Evolutionary conservation across 2,888 invertebrate genomes (phyloP), one percentile per base, ranked within the genome.

Genomic region (Scaptomyza caliginosa): DNA sequence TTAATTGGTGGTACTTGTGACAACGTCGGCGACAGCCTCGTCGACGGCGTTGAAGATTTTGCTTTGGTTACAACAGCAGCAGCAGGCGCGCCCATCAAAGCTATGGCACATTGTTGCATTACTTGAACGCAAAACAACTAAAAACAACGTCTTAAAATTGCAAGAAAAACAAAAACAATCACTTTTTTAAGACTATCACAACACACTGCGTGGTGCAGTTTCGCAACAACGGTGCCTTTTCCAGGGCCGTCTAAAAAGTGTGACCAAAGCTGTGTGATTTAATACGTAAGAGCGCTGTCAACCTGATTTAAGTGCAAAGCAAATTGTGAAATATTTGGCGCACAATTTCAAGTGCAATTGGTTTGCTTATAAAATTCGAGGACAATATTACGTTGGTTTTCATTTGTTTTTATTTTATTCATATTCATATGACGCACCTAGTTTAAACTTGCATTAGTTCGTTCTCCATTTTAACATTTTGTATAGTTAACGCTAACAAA

Each of bases 31-130:
- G 67, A 57, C 59, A 38, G 58, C 58, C 48, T 51, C 67, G 56
- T 59, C 70, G 65, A 59, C 50, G 62, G 59, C 59, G 59, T 32
- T 65, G 5, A 34, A 21, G 24, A 45, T 32, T 64, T 67, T 45
- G 59, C 38, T 74, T 73, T 68, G 62, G 56, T 42, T 32, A 58
- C 70, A 70, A 58, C 70, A 70, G 54, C 60, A 51, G 63, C 68
- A 73, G 71, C 62, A 79, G 63, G 52, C 69, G 86, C 81, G 77
- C 74, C 88, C 89, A 84, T 80, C 67, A 82, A 86, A 67, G 54
- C 57, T 69, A 69, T 68, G 66, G 86, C 77, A 77, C 85, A 84
- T 80, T 72, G 75, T 86, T 62, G 78, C 90, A 90, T 90, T 67
- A 88, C 90, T 89, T 77, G 42, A 6, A 49, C 26, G 38, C 63